A percentile compares a stretch with the other conserved stretches of the same genome.
phyloP scores from a whole-genome alignment of 2,797 vertebrate species.

The Esox lucius region DNA sequence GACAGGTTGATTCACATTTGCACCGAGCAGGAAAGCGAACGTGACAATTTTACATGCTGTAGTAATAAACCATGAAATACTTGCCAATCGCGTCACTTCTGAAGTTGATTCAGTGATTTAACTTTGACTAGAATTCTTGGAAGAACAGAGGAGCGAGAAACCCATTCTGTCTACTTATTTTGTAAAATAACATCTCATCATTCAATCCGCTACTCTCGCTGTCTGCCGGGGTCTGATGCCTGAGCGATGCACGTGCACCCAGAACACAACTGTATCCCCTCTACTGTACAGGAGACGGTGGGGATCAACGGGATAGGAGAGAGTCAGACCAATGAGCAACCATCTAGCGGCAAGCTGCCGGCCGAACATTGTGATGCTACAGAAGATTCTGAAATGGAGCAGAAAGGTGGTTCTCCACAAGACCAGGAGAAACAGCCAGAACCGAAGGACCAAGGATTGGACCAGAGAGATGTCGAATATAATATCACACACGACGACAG shows the following conservation, averaged over 20 bases:
- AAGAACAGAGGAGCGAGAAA: constrained; percentile 1
- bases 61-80: constrained; percentile 28
- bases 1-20: constrained; percentile 48
- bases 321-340: constrained; percentile 43
- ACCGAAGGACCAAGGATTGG: constrained; percentile 24
- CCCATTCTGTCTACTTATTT: neutral
- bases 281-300: constrained; percentile 59
- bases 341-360: constrained; percentile 46
- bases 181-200: neutral
- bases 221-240: constrained; percentile 57
- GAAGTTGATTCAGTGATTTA: constrained; percentile 54
- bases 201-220: constrained; percentile 9
- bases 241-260: constrained; percentile 57
- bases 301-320: constrained; percentile 64
- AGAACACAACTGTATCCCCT: constrained; percentile 57
- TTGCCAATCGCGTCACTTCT: constrained; percentile 34
- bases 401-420: constrained; percentile 37
- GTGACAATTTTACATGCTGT: constrained; percentile 19
- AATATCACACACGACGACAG: constrained; percentile 59
- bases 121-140: constrained; percentile 24
- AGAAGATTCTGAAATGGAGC: constrained; percentile 53
- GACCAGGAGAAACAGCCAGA: constrained; percentile 16
- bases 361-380: constrained; percentile 39
- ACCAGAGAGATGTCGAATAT: constrained; percentile 35
- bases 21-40: constrained; percentile 30